Percentiles rank a stretch among this genome's conserved stretches.
Conservation (phyloP, 2,797 vertebrate species). For the Anniella stebbinsi region DNA sequence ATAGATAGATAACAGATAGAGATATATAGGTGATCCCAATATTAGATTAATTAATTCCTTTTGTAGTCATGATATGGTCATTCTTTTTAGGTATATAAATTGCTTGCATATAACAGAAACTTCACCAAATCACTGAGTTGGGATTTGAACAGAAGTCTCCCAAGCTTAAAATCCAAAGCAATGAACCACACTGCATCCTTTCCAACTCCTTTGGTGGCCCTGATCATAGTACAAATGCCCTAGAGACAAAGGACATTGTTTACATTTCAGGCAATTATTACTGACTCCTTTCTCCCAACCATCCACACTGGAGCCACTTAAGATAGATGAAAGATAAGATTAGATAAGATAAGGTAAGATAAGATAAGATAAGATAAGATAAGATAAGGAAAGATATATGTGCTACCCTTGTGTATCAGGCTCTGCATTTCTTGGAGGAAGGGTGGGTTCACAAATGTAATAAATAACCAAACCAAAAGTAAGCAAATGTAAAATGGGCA, state of each 20-base stretch:
- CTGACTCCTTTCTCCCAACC: background rate
- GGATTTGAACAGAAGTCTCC: background rate
- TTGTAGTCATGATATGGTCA: background rate
- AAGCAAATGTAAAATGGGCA: conserved; percentile 10
- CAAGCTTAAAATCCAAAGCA: background rate
- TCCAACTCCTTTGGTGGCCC: background rate
- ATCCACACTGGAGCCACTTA: too few species aligned
- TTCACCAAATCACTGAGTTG: too few species aligned
- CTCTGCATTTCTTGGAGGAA: background rate
- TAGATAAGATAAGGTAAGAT: too few species aligned
- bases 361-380: too few species aligned
- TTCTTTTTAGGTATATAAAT: background rate
- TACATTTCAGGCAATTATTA: background rate
- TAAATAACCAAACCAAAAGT: conserved; percentile 1
- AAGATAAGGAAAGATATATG: too few species aligned
- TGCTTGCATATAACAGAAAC: background rate
- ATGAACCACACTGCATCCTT: background rate
- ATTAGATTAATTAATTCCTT: background rate
- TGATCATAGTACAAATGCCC: too few species aligned
- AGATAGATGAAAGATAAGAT: too few species aligned
- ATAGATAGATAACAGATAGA: too few species aligned
- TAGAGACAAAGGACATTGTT: background rate
- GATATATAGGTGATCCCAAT: background rate
- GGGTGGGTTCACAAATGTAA: background rate
- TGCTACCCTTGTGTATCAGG: background rate